These are phyloP conservation scores for Sisor rabdophorus DNA, from an alignment of 2,113 vertebrate genomes.

Conservation along the genomic window DNA sequence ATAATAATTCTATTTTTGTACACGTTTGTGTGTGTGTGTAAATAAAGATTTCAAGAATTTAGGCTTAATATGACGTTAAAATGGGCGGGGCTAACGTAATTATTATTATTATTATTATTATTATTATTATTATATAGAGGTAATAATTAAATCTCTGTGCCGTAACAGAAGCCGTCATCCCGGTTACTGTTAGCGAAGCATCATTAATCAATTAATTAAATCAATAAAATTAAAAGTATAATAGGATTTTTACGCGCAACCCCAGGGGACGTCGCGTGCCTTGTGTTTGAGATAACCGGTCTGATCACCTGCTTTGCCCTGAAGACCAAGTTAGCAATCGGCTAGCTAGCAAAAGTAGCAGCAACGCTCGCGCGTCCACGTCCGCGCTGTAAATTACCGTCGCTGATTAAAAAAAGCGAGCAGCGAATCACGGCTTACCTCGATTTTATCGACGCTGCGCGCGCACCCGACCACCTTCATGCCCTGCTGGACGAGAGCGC, in stretches of 20 bases:
- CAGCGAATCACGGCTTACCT: constrained; percentile 67
- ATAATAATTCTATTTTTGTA: too few species aligned
- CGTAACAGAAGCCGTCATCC: not conserved
- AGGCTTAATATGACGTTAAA: not conserved
- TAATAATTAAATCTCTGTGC: not conserved
- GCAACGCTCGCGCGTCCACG: not conserved
- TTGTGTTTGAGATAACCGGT: not conserved
- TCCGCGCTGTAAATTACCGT: not conserved
- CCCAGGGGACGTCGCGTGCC: not conserved
- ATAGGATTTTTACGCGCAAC: not conserved
- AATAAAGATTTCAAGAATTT: not conserved
- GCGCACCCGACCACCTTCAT: constrained; percentile 91
- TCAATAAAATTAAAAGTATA: not conserved
- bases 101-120: too few species aligned
- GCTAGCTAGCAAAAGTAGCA: not conserved
- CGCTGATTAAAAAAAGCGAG: not conserved
- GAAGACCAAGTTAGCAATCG: not conserved
- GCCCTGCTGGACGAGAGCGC: constrained; percentile 87
- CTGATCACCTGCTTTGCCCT: not conserved
- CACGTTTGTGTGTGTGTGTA: too few species aligned
- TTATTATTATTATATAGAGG: not conserved
- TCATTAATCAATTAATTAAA: too few species aligned
- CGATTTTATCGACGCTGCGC: constrained; percentile 87
- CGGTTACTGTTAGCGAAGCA: not conserved
- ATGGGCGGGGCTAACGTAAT: constrained; percentile 11